Evolutionary conservation across 2,888 invertebrate genomes (phyloP), one percentile per base, ranked within the genome.

Genomic region (Globia sparganii): DNA sequence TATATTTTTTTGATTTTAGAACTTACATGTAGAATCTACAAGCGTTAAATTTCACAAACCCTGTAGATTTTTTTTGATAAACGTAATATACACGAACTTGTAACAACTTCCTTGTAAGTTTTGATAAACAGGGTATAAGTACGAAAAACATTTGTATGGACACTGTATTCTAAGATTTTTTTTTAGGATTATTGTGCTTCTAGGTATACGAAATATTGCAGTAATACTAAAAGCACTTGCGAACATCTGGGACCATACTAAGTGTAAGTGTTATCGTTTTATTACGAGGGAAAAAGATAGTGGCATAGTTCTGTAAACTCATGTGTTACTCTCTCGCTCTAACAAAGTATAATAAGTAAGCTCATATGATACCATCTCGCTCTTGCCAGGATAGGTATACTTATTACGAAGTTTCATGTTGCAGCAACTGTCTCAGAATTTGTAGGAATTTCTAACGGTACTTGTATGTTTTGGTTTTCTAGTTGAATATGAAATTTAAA

Each of bases 221-320:
- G 71, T 81, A 80, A 77, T 78, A 69, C 71, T 61, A 13, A 65
- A 77, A 64, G 70, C 62, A 56, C 72, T 83, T 77, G 68, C 8
- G 18, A 77, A 71, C 85, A 86, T 77, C 84, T 81, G 84, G 59
- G 37, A 62, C 71, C 58, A 59, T 71, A 83, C 61, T 79, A 83
- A 77, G 56, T 77, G 53, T 74, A 58, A 86, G 67, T 77, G 72
- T 78, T 78, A 72, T 78, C 61, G 68, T 83, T 73, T 75, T 62
- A 76, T 74, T 75, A 68, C 69, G 61, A 46, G 40, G 11, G 37
- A 80, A 65, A 62, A 67, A 75, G 72, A 81, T 64, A 53, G 64
- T 65, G 75, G 75, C 77, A 84, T 77, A 72, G 66, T 80, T 80
- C 43, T 71, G 56, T 56, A 31, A 43, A 28, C 72, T 37, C 28